These are phyloP conservation scores for Lomographa bimaculata DNA, from an alignment of 2,888 invertebrate species.

Conservation along the genomic window DNA sequence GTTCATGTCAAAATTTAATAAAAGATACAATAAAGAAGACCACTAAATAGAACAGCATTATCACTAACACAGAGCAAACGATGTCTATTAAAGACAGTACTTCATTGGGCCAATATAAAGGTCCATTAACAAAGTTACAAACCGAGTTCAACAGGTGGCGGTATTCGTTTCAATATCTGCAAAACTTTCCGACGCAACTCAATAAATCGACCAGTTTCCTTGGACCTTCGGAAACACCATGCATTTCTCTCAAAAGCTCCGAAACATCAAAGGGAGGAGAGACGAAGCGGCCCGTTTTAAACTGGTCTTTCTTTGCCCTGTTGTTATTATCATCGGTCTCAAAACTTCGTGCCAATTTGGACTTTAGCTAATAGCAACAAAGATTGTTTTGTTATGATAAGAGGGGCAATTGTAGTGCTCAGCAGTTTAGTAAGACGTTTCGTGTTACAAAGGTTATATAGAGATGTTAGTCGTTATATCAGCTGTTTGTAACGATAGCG, in stretches of 20 bases:
- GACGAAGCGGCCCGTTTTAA: conserved; percentile 47
- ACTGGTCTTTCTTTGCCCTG: conserved; percentile 66
- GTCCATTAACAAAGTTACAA: conserved; percentile 75
- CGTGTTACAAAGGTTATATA: conserved; percentile 63
- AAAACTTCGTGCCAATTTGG: conserved; percentile 55
- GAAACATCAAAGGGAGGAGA: conserved; percentile 32
- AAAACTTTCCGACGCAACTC: conserved; percentile 78
- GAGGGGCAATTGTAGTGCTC: conserved; percentile 47
- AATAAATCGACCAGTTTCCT: conserved; percentile 67
- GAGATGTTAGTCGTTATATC: conserved; percentile 61
- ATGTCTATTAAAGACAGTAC: conserved; percentile 45
- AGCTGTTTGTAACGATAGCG: conserved; percentile 47
- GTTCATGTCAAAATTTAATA: no score
- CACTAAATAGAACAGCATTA: no score
- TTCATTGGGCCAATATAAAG: conserved; percentile 58
- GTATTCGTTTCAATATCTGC: conserved; percentile 82
- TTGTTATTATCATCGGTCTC: conserved; percentile 73
- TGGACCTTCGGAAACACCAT: conserved; percentile 32
- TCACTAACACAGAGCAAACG: conserved; percentile 7
- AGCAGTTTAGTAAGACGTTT: conserved; percentile 68
- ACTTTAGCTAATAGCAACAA: conserved; percentile 47
- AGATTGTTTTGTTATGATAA: conserved; percentile 43
- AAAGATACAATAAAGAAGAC: no score
- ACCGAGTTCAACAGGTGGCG: conserved; percentile 75
- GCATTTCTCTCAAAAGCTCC: conserved; percentile 30